phyloP scores from a whole-genome alignment of 1,140 invertebrate species.

The Ruditapes philippinarum region DNA sequence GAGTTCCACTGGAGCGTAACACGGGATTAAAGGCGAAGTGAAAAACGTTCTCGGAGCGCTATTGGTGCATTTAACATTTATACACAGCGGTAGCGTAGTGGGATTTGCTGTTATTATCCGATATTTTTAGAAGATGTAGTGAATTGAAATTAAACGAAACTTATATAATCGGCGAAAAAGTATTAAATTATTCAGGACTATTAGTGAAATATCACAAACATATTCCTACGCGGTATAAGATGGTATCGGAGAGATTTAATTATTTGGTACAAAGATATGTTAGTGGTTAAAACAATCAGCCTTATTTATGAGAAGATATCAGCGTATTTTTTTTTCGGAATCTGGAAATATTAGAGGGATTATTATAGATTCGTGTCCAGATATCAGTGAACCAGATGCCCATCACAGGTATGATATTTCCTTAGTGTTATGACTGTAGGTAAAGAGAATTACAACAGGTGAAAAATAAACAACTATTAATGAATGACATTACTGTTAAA shows the following conservation, averaged over 20 bases:
- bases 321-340: not conserved
- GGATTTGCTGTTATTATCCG: not conserved
- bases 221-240: not conserved
- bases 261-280: not conserved
- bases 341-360: conserved; percentile 21
- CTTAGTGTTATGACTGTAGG: conserved; percentile 8
- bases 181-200: not conserved
- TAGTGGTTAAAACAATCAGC: not conserved
- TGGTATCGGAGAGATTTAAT: not conserved
- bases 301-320: not conserved
- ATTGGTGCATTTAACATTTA: not conserved
- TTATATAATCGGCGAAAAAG: not conserved
- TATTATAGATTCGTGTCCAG: not conserved
- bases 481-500: conserved; percentile 11
- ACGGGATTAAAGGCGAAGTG: conserved; percentile 17
- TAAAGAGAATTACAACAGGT: not conserved
- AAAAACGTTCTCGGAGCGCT: not conserved
- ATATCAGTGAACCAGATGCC: conserved; percentile 8
- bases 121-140: not conserved
- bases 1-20: conserved; percentile 15
- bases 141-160: not conserved
- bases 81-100: not conserved
- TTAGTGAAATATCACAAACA: not conserved
- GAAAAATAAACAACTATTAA: conserved; percentile 1
- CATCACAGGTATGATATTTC: conserved; percentile 24